Evolutionary conservation across 2,797 vertebrate genomes (phyloP).

Genomic region (Pangasius krempfi): DNA sequence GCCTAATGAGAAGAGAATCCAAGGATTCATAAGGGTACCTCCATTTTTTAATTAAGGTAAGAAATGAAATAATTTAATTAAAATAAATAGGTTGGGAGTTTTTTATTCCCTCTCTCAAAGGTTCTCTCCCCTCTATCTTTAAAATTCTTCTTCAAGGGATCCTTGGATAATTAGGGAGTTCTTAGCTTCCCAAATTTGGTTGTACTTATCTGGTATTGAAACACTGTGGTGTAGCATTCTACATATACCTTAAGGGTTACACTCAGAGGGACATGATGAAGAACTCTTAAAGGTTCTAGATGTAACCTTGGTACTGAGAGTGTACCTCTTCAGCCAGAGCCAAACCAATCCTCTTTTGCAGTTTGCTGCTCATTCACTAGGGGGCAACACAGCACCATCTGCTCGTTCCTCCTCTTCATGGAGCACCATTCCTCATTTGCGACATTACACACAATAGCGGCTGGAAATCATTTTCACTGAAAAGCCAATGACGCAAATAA

Average conservation of each 20-base stretch:
- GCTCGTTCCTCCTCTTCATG: neutral
- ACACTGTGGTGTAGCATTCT: no score
- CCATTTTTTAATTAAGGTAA: neutral
- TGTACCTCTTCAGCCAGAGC: neutral
- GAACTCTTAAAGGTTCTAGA: neutral
- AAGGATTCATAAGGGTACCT: neutral
- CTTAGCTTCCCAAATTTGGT: neutral
- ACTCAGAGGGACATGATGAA: neutral
- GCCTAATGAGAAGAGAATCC: neutral
- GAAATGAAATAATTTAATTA: neutral
- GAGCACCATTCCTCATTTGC: neutral
- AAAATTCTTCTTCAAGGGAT: neutral
- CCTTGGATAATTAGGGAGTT: neutral
- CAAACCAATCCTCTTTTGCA: neutral
- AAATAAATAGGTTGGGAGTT: neutral
- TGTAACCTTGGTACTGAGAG: neutral
- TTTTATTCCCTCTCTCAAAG: neutral
- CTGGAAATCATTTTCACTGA: slow-evolving; percentile 28
- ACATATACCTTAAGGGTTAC: no score
- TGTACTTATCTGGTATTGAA: neutral
- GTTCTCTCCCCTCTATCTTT: neutral
- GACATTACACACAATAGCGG: neutral
- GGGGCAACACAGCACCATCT: slow-evolving; percentile 68
- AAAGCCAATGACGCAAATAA: slow-evolving; percentile 31
- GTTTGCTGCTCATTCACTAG: slow-evolving; percentile 55